These are phyloP conservation scores for Gopherus flavomarginatus DNA, from an alignment of 2,113 vertebrate genomes.

Conservation along the genomic window DNA sequence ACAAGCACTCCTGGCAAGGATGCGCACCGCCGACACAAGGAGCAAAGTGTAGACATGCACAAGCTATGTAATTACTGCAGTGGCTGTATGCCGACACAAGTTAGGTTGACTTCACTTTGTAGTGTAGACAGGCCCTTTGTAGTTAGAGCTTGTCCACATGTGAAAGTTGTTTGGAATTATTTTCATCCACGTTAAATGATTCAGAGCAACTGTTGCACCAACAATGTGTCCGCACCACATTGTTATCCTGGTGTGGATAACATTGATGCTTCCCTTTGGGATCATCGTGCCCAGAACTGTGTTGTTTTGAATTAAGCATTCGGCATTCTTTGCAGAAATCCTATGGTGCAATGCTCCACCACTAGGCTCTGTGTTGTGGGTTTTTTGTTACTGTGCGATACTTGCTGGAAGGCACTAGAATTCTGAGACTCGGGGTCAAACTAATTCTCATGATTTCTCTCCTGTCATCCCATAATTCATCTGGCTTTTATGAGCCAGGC, in stretches of 20 bases:
- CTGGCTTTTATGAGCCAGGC: neutral
- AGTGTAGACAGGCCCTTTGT: no score
- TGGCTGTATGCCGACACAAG: no score
- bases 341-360: neutral
- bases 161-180: neutral
- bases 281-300: rapidly evolving
- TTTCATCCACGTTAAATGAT: neutral
- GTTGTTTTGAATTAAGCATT: neutral
- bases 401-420: neutral
- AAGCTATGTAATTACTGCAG: no score
- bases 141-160: neutral
- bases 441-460: neutral
- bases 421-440: neutral
- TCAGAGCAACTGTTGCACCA: neutral
- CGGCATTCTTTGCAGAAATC: neutral
- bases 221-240: neutral
- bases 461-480: neutral
- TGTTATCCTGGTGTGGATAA: neutral
- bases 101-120: no score
- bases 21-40: no score
- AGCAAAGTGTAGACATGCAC: no score
- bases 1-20: no score
- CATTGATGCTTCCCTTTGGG: rapidly evolving
- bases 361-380: neutral
- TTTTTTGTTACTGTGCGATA: neutral